Percentiles rank a stretch among this genome's conserved stretches.
phyloP scores from a whole-genome alignment of 2,888 invertebrate genomes.

The Biston stratarius region DNA sequence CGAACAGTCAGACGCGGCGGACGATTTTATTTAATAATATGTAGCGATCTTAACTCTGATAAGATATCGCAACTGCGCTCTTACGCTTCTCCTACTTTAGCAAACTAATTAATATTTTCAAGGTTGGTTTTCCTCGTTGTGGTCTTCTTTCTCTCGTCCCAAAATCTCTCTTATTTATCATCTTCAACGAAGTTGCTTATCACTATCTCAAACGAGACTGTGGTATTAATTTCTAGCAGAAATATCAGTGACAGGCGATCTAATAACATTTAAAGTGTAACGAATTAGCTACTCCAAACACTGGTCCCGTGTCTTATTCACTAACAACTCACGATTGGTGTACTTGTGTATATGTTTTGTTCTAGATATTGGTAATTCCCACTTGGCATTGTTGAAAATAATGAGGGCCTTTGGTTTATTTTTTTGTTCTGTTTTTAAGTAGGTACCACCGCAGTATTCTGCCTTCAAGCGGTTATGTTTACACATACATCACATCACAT shows the following conservation, averaged over 20 bases:
- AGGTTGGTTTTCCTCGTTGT: slow-evolving; percentile 15
- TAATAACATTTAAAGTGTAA: slow-evolving; percentile 28
- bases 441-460: no score
- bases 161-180: slow-evolving; percentile 9
- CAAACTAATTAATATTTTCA: neutral
- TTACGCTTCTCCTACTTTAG: no score
- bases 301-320: slow-evolving; percentile 3
- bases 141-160: slow-evolving; percentile 2
- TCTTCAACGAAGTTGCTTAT: slow-evolving; percentile 14
- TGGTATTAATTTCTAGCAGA: slow-evolving; percentile 23
- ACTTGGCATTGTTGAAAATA: no score
- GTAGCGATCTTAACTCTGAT: no score
- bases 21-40: no score
- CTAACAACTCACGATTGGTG: neutral
- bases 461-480: no score
- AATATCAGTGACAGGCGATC: slow-evolving; percentile 31
- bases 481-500: no score
- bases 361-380: neutral
- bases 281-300: slow-evolving; percentile 28
- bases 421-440: no score
- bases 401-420: no score
- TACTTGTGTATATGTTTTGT: neutral
- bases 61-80: no score
- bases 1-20: no score
- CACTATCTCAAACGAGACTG: slow-evolving; percentile 17